A percentile compares a stretch with the other conserved stretches of the same genome.
phyloP scores from a whole-genome alignment of 2,797 vertebrate species.

The Chloroceryle amazona region DNA sequence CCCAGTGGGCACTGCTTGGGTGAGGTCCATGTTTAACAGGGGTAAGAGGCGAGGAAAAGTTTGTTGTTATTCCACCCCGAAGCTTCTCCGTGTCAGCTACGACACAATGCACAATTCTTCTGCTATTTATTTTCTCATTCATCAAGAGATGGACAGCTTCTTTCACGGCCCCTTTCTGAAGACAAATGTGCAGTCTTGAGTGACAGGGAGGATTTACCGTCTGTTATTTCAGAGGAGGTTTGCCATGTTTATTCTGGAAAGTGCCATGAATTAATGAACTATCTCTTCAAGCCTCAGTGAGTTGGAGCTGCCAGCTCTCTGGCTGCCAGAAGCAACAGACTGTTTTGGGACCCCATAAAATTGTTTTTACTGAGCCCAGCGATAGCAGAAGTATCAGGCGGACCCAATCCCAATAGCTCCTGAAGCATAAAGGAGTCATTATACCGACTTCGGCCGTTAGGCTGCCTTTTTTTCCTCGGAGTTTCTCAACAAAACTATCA shows the following conservation, averaged over 20 bases:
- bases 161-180: constrained; percentile 26
- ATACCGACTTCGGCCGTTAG: background rate
- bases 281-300: constrained; percentile 69
- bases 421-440: constrained; percentile 57
- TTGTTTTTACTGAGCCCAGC: constrained; percentile 47
- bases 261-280: constrained; percentile 72
- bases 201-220: constrained; percentile 62
- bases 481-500: background rate
- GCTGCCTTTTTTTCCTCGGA: background rate
- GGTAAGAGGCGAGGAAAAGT: background rate
- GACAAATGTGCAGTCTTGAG: constrained; percentile 47
- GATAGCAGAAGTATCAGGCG: constrained; percentile 57
- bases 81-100: background rate
- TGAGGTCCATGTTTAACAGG: background rate
- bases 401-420: constrained; percentile 23
- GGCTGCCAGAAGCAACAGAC: constrained; percentile 67
- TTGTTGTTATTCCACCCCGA: background rate
- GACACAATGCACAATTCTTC: constrained; percentile 48
- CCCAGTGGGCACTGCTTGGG: background rate
- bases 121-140: constrained; percentile 61
- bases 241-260: constrained; percentile 74
- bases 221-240: constrained; percentile 69
- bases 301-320: constrained; percentile 22
- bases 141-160: constrained; percentile 36
- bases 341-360: constrained; percentile 62